Evolutionary conservation across 2,888 invertebrate genomes (phyloP), one percentile per base, ranked within the genome.

Genomic region (Shargacucullia verbasci): DNA sequence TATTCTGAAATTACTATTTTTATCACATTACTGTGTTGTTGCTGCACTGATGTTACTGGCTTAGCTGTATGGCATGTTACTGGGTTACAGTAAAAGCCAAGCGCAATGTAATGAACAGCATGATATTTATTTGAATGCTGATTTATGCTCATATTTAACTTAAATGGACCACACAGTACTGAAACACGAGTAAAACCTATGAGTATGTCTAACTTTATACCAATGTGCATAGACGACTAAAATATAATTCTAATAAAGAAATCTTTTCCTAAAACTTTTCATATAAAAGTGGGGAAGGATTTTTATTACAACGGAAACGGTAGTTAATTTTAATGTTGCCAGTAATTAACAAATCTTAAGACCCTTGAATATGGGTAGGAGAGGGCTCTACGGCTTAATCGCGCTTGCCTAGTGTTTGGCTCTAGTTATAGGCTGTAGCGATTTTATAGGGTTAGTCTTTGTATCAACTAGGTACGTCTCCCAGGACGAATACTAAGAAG

Each of bases 281-380:
- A 71, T 65, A 72, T 75, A 74, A 80, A 76, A 75, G 68, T 70
- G 75, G 70, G 65, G 70, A 76, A 82, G 80, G 80, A 81, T 85
- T 87, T 87, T 87, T 85, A 81, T 83, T 80, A 83, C 73, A 79
- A 79, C 77, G 82, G 83, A 78, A 82, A 81, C 76, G 83, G 89
- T 85, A 87, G 89, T 91, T 91, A 91, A 91, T 91, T 91, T 89
- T 88, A 89, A 90, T 87, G 90, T 86, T 84, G 86, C 81, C 86
- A 78, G 90, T 90, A 91, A 92, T 92, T 91, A 92, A 91, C 90
- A 86, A 88, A 90, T 91, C 91, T 91, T 88, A 85, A 86, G 88
- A 82, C 86, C 84, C 88, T 91, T 81, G 85, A 89, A 87, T 87
- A 84, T 88, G 87, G 85, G 86, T 74, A 77, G 76, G 77, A 84